Percentiles rank a stretch among this genome's conserved stretches.
Evolutionary conservation across 2,797 vertebrate species (phyloP).

Genomic region (Chaetodon trifasciatus): DNA sequence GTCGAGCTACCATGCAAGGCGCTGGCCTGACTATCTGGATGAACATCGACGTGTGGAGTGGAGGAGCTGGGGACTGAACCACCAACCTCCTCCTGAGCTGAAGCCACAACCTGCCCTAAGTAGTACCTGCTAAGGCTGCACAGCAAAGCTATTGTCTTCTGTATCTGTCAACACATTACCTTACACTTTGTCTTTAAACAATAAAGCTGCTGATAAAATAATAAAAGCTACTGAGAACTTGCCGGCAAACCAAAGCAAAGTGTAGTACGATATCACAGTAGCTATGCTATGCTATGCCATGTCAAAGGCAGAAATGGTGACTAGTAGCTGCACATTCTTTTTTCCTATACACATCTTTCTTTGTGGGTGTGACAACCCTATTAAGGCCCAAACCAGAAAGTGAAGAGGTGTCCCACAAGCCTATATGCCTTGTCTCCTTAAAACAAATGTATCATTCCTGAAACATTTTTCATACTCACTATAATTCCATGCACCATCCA

Average conservation of each 20-base stretch:
- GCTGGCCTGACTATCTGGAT: not conserved
- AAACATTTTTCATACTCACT: conserved; percentile 16
- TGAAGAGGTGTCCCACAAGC: not conserved
- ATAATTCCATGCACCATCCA: conserved; percentile 11
- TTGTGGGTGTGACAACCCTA: not conserved
- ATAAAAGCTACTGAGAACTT: not conserved
- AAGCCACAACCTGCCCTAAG: too few relatives aligned
- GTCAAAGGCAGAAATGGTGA: not conserved
- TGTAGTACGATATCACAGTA: not conserved
- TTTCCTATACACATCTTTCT: not conserved
- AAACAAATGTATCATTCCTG: conserved; percentile 10
- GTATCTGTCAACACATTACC: not conserved
- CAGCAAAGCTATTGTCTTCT: not conserved
- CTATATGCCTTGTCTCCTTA: not conserved
- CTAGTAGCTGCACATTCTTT: not conserved
- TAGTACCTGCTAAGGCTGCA: not conserved
- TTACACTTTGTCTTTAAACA: not conserved
- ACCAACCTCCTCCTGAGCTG: not conserved
- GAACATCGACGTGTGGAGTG: not conserved
- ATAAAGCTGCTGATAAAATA: not conserved
- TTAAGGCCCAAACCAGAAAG: not conserved
- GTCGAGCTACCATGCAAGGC: not conserved
- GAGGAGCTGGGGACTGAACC: not conserved
- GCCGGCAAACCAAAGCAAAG: not conserved
- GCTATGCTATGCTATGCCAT: not conserved